Evolutionary conservation across 35 echinoderm and acorn worm genomes (phyloP).

Genomic region (Amphiura filiformis): DNA sequence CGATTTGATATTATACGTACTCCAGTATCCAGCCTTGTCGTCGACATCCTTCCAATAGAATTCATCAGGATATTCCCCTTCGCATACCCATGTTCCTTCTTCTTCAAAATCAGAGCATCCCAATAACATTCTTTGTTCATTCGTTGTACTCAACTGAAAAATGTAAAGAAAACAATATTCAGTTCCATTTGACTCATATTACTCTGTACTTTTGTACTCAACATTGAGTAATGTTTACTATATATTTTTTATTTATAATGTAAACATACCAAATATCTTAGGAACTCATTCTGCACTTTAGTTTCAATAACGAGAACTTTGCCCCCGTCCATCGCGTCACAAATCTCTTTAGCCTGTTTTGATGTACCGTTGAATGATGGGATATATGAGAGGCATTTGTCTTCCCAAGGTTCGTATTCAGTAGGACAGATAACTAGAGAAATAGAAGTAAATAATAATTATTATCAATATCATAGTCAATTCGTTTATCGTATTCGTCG

Average conservation of each 20-base stretch:
- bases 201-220: too few relatives aligned
- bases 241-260: too few relatives aligned
- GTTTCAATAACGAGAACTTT: background rate
- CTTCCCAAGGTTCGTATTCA: background rate
- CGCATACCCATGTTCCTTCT: constrained; percentile 1
- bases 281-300: background rate
- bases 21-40: background rate
- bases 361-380: background rate
- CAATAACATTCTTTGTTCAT: background rate
- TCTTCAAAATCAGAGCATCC: background rate
- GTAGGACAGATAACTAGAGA: background rate
- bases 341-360: background rate
- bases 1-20: too few relatives aligned
- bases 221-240: too few relatives aligned
- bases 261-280: too few relatives aligned
- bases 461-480: too few relatives aligned
- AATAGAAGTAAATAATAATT: too few relatives aligned
- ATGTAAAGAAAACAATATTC: too few relatives aligned
- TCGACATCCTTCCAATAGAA: background rate
- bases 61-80: background rate
- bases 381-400: background rate
- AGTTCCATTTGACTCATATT: too few relatives aligned
- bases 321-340: background rate
- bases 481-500: too few relatives aligned
- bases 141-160: background rate